A percentile compares a stretch with the other conserved stretches of the same genome.
phyloP scores from a whole-genome alignment of 1,140 invertebrate genomes.

The Centruroides vittatus region DNA sequence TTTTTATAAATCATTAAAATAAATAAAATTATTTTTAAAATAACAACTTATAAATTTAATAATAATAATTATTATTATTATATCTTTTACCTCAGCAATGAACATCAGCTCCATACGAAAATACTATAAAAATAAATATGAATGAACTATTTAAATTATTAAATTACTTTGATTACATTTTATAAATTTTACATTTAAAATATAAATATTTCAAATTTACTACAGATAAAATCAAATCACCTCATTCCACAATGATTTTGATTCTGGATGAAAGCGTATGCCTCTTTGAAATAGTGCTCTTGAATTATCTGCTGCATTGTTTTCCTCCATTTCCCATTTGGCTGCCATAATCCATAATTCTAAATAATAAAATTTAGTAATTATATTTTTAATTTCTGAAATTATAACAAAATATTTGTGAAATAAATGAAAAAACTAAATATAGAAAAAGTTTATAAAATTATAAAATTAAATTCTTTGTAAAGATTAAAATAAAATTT shows the following conservation, averaged over 20 bases:
- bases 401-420: too few relatives aligned
- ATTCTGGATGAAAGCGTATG: constrained; percentile 46
- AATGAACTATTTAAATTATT: too few relatives aligned
- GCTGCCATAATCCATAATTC: constrained; percentile 56
- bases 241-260: constrained; percentile 43
- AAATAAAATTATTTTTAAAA: too few relatives aligned
- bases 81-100: constrained; percentile 14
- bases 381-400: neutral
- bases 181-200: too few relatives aligned
- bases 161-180: too few relatives aligned
- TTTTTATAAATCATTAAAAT: too few relatives aligned
- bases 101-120: constrained; percentile 24
- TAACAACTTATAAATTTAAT: too few relatives aligned
- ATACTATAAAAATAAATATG: constrained; percentile 29
- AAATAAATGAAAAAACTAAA: too few relatives aligned
- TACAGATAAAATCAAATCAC: constrained; percentile 16
- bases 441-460: too few relatives aligned
- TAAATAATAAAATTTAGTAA: constrained; percentile 13
- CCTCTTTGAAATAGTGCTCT: constrained; percentile 47
- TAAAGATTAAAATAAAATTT: too few relatives aligned
- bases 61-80: too few relatives aligned
- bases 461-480: too few relatives aligned
- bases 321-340: constrained; percentile 55
- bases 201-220: neutral
- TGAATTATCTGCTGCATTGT: constrained; percentile 46